Evolutionary conservation across 2,888 invertebrate genomes (phyloP).

Genomic region (Cryptops parisi): DNA sequence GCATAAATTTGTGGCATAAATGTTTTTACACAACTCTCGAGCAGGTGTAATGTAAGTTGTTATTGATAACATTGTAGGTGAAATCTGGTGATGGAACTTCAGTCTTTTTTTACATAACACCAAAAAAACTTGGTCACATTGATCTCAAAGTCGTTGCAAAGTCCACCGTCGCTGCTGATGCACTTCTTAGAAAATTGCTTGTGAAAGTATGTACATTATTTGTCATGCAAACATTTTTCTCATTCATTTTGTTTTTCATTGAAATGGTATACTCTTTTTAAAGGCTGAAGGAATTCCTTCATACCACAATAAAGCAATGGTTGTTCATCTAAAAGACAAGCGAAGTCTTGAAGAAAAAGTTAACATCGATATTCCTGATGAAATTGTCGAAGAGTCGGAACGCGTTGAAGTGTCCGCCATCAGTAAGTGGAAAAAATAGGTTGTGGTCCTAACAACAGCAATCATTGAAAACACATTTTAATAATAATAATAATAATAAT

Average conservation of each 20-base stretch:
- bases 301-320: conserved; percentile 21
- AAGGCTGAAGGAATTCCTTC: conserved; percentile 26
- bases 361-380: conserved; percentile 22
- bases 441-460: no score
- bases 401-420: conserved; percentile 23
- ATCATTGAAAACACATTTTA: no score
- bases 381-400: conserved; percentile 23
- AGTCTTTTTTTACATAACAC: conserved; percentile 36
- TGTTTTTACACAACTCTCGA: no score
- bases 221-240: no score
- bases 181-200: conserved; percentile 32
- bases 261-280: no score
- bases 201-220: conserved; percentile 31
- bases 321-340: conserved; percentile 20
- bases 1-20: no score
- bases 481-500: no score
- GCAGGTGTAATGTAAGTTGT: no score
- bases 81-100: conserved; percentile 23
- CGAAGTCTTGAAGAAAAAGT: conserved; percentile 13
- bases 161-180: conserved; percentile 33
- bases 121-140: conserved; percentile 33
- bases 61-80: no score
- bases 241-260: no score
- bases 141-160: conserved; percentile 31
- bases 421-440: no score